Evolutionary conservation across 92 coral and sea anemone species (phyloP), one percentile per base, ranked within the genome.

Genomic region (Bergia sp.): DNA sequence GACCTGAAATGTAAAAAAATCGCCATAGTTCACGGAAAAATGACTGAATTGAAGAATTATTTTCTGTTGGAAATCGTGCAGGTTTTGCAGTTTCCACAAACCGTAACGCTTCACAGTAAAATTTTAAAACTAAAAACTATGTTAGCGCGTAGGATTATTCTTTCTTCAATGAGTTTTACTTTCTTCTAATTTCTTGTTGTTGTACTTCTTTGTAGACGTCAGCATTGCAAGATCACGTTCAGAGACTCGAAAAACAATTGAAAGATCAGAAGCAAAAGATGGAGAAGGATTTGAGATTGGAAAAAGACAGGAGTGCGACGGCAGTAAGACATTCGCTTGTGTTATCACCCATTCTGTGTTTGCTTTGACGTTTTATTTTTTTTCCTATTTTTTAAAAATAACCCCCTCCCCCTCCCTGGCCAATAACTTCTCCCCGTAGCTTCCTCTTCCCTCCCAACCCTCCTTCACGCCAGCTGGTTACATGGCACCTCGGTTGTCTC

Each of bases 251-350:
- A 66, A 89, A 77, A 23, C 80, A 93, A 50, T 75, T 89, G 2
- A 90, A 93, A 83, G 79, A 88, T 82, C 89, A 80, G 36, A 91
- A 91, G 82, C 93, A 79, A 20, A 95, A 92, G 66, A 85, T 92
- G 16, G 94, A 91, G 38, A 86, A 66, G 76, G 85, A 85, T 73
- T 80, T 93, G 43, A 88, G 91, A 69, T 79, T 38, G 42, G 90
- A 93, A 74, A 87, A 90, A 71, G 96, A 93, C 23, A 80, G 93
- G 20, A 94, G 89, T 67, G 83, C 88, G 5, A 91, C 92, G 29
- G 91, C 91, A 94, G 98, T 95, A 88, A 88, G 96, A 80, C 2
- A n/a, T 36, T 21, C 15, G 13, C 23, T 79, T 12, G 20, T 36
- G 18, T 73, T 72, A 7, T 72, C 18, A 13, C 4, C 13, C 1